A percentile compares a stretch with the other conserved stretches of the same genome.
phyloP scores from a whole-genome alignment of 2,888 invertebrate genomes.

The Oscheius sp. region DNA sequence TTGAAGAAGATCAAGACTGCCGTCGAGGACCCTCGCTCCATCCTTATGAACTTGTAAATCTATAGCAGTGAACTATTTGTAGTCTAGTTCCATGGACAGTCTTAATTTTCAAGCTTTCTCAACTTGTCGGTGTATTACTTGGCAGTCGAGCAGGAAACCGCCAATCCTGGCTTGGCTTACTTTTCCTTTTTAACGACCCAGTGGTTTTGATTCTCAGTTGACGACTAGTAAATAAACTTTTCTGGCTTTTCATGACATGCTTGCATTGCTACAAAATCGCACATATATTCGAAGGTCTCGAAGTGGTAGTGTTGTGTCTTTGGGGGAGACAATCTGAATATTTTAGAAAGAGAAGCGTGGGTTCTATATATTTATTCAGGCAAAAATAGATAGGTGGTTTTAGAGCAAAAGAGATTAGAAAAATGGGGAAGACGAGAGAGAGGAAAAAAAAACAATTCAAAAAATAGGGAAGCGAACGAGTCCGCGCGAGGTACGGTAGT shows the following conservation, averaged over 20 bases:
- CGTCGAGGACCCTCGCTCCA: slow-evolving; percentile 94
- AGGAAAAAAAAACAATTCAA: too few species aligned
- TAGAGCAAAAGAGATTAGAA: too few species aligned
- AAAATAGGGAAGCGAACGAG: too few species aligned
- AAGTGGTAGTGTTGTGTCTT: too few species aligned
- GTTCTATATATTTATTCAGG: too few species aligned
- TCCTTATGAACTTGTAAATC: slow-evolving; percentile 90
- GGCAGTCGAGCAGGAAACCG: slow-evolving; percentile 12
- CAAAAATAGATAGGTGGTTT: too few species aligned
- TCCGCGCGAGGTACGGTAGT: too few species aligned
- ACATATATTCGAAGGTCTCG: too few species aligned
- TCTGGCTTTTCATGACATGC: not conserved
- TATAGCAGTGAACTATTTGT: not conserved
- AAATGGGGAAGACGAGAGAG: too few species aligned
- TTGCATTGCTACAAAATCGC: too few species aligned
- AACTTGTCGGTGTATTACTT: slow-evolving; percentile 16
- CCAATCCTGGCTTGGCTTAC: not conserved
- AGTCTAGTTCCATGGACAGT: not conserved
- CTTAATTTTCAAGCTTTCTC: slow-evolving; percentile 24
- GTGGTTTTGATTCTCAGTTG: slow-evolving; percentile 28
- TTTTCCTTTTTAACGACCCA: not conserved
- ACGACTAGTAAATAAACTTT: slow-evolving; percentile 22
- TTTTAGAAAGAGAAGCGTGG: too few species aligned
- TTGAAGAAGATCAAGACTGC: slow-evolving; percentile 93
- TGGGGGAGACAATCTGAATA: too few species aligned